Evolutionary conservation across 2,797 vertebrate genomes (phyloP).

Genomic region (Lophotriccus pileatus): DNA sequence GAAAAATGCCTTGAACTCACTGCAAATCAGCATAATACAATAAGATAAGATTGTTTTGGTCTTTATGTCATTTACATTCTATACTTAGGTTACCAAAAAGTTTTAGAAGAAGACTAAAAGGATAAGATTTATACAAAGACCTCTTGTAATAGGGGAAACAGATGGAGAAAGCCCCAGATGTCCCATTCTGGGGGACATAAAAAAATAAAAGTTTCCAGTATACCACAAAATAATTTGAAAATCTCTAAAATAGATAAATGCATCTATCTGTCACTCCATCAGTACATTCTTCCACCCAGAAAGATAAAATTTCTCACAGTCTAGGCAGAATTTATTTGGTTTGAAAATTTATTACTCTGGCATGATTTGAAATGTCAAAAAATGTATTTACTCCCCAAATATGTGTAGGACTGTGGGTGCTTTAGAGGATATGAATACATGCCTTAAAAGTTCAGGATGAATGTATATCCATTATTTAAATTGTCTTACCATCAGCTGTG

Average conservation of each 20-base stretch:
- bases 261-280: neutral
- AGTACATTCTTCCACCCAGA: neutral
- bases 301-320: neutral
- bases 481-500: neutral
- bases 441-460: neutral
- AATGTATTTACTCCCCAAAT: neutral
- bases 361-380: neutral
- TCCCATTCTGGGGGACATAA: neutral
- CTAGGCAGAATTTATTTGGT: neutral
- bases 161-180: rapidly evolving
- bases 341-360: neutral
- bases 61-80: neutral
- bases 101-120: neutral
- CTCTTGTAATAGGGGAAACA: neutral
- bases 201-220: neutral
- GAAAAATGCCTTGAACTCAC: neutral
- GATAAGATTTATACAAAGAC: neutral
- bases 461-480: neutral
- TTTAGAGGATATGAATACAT: neutral
- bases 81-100: neutral
- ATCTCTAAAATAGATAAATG: neutral
- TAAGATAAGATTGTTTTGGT: neutral
- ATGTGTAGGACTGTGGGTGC: neutral
- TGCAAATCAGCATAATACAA: neutral
- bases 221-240: neutral